Evolutionary conservation across 1,140 invertebrate species (phyloP), one percentile per base, ranked within the genome.

Genomic region (Nymphalis io): DNA sequence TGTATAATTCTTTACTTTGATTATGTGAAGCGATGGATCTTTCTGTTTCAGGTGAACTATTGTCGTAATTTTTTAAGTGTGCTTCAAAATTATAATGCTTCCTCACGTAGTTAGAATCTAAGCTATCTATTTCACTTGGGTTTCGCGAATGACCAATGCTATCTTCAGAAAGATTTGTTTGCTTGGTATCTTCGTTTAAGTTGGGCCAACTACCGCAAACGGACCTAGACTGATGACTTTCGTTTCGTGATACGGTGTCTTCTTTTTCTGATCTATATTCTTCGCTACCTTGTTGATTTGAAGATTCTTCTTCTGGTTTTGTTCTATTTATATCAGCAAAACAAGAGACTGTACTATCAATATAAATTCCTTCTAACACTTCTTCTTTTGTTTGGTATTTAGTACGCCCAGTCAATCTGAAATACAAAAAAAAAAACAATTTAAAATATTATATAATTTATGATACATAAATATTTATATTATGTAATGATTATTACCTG

Each of bases 31-130:
- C 67, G 65, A 79, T 70, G 42, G 86, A 88, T 60, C 87, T 62
- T 60, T 87, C 86, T 63, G 87, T 88, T 65, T 92, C 90, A 21
- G 91, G 89, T 48, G 92, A 91, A 63, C 88, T 89, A 46, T 90
- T 89, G 81, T 92, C 92, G 67, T 89, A 92, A 74, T 74, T 81
- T 77, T 86, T 85, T 62, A 80, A 74, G 75, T 92, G 86, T 13
- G 83, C 91, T 66, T 92, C 91, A 76, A 92, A 92, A 73, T 92
- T 92, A 51, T 92, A 93, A 78, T 92, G 90, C 76, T 94, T 92
- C 76, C 94, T 93, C 33, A 94, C 93, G 81, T 94, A 94, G 75
- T 94, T 94, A n/a, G 93, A 94, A 77, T 94, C 94, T 60, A 94
- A 89, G 77, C 93, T 94, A 80, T 94, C 93, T 64, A 94, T 93